Evolutionary conservation across 2,888 invertebrate genomes (phyloP).

Genomic region (Scelioninae gen. 2): DNA sequence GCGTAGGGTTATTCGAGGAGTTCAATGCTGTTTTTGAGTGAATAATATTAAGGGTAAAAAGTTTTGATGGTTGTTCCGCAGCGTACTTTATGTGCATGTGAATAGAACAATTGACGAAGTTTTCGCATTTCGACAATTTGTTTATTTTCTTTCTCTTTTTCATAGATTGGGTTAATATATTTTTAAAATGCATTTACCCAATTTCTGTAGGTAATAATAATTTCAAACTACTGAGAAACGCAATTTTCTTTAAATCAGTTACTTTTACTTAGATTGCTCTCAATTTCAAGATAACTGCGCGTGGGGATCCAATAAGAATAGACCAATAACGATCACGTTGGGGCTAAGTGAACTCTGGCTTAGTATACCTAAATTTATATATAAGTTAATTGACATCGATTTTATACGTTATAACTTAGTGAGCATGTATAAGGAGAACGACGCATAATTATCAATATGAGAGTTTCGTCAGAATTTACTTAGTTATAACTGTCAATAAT

Average conservation of each 20-base stretch:
- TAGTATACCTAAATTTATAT: conserved; percentile 8
- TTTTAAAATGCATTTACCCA: neutral
- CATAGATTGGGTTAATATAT: neutral
- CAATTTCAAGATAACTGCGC: conserved; percentile 14
- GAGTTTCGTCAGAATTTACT: neutral
- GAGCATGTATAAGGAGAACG: neutral
- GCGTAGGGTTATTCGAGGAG: conserved; percentile 1
- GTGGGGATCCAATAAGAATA: conserved; percentile 16
- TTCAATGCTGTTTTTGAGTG: conserved; percentile 5
- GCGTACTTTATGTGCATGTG: neutral
- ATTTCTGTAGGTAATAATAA: neutral
- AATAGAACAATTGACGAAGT: conserved; percentile 8
- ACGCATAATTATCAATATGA: conserved; percentile 1
- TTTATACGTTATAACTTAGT: neutral
- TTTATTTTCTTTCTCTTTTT: too few relatives aligned
- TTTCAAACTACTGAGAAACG: neutral
- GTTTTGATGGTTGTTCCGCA: conserved; percentile 17
- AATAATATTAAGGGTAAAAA: conserved; percentile 10
- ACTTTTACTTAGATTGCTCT: conserved; percentile 8
- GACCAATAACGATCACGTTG: conserved; percentile 16
- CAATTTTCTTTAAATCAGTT: neutral
- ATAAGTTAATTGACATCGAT: conserved; percentile 18
- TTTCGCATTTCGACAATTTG: neutral
- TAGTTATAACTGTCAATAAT: too few relatives aligned
- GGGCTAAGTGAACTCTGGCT: conserved; percentile 5